phyloP scores from a whole-genome alignment of 2,888 invertebrate genomes.

The Blera fallax region DNA sequence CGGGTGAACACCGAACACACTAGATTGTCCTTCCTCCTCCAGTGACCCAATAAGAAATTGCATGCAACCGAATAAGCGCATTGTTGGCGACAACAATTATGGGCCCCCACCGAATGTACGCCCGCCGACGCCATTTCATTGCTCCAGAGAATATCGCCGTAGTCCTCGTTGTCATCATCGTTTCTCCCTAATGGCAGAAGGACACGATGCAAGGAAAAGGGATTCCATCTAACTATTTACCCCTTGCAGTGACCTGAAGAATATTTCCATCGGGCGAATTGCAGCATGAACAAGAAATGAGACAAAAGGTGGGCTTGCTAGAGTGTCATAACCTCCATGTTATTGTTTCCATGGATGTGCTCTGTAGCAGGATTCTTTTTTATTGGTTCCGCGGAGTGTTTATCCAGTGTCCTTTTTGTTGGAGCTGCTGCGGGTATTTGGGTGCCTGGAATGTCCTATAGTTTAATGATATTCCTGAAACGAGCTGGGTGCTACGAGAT shows the following conservation, averaged over 20 bases:
- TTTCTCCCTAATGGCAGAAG: conserved; percentile 6
- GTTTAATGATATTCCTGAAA: conserved; percentile 48
- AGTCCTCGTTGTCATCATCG: background rate
- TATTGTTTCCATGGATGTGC: conserved; percentile 20
- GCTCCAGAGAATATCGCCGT: background rate
- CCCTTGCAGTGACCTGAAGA: conserved; percentile 45
- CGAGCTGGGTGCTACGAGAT: conserved; percentile 28
- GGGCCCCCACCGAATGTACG: conserved; percentile 16
- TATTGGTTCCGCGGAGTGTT: conserved; percentile 28
- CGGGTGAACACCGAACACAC: background rate
- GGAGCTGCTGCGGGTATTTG: background rate
- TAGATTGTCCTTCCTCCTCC: background rate
- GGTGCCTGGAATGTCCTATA: conserved; percentile 42
- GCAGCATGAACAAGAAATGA: conserved; percentile 10
- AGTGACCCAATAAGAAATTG: conserved; percentile 37
- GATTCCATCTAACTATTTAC: conserved; percentile 46
- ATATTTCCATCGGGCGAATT: conserved; percentile 20
- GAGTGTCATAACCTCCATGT: conserved; percentile 55
- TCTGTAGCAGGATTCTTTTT: conserved; percentile 8
- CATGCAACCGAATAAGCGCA: conserved; percentile 37
- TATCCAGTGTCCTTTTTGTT: conserved; percentile 17
- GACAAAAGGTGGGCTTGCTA: conserved; percentile 11
- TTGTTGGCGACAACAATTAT: conserved; percentile 56
- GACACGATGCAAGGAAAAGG: conserved; percentile 9
- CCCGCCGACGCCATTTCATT: background rate